These are phyloP conservation scores for Lytechinus variegatus DNA, from an alignment of 35 echinoderm and acorn worm species.

Conservation along the genomic window DNA sequence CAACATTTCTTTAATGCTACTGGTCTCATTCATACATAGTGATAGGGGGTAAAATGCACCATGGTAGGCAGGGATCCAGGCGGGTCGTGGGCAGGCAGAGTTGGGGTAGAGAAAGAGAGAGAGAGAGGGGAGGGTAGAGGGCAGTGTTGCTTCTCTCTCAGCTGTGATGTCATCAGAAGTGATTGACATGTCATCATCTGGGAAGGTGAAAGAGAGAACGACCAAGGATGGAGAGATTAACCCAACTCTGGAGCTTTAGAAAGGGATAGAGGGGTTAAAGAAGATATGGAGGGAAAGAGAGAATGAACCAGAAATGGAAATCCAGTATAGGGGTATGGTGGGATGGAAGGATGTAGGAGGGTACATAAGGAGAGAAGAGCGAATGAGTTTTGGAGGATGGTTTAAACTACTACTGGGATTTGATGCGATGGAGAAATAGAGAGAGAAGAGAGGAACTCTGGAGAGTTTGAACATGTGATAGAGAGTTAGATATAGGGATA, in stretches of 20 bases:
- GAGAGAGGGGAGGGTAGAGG: not conserved
- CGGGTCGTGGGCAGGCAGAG: not conserved
- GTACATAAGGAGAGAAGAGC: not conserved
- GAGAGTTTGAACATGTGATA: not conserved
- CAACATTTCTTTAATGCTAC: conserved; percentile 2
- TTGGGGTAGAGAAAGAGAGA: not conserved
- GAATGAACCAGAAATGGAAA: not conserved
- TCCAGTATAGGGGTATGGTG: not conserved
- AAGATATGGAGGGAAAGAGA: not conserved
- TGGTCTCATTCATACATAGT: not conserved
- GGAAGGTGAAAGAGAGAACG: not conserved
- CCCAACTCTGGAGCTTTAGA: not conserved
- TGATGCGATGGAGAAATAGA: not conserved
- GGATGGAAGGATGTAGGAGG: not conserved
- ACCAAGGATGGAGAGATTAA: not conserved
- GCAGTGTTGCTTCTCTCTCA: conserved; percentile 20
- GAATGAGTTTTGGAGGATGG: not conserved
- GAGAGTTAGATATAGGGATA: too few species aligned
- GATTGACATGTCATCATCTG: conserved; percentile 43
- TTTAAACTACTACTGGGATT: not conserved
- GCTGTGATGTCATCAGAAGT: conserved; percentile 23
- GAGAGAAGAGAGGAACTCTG: not conserved
- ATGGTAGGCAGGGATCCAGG: not conserved
- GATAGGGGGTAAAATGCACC: not conserved
- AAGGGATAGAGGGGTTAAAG: not conserved